Conservation (phyloP, 2,888 invertebrate species). For the Alentia gelatinosa region DNA sequence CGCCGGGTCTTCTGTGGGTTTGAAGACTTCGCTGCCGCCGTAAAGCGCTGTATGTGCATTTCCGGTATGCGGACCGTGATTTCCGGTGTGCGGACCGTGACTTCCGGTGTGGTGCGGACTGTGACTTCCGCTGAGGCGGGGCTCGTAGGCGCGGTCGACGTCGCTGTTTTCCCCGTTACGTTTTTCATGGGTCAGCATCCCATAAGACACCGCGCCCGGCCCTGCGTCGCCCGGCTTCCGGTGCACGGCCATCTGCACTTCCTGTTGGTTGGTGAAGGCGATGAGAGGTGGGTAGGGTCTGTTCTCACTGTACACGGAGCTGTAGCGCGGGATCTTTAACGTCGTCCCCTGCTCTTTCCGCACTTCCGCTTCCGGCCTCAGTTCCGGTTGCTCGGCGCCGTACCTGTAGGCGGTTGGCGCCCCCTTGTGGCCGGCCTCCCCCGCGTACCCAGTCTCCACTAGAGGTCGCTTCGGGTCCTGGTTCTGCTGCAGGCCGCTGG, state of each 20-base stretch:
- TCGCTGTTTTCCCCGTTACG: background rate
- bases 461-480: background rate
- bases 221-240: background rate
- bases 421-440: background rate
- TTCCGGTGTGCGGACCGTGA: background rate
- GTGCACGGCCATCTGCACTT: background rate
- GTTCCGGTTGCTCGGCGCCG: background rate
- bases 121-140: background rate
- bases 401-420: background rate
- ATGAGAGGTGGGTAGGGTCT: background rate
- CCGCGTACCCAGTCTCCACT: background rate
- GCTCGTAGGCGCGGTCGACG: background rate
- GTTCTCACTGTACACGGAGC: background rate
- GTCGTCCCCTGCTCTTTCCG: background rate
- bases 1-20: background rate
- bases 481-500: background rate
- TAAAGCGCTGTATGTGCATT: too few species aligned
- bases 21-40: too few species aligned
- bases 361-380: background rate
- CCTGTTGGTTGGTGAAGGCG: background rate
- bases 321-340: conserved; percentile 9
- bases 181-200: background rate
- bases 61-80: too few species aligned
- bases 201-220: background rate
- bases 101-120: background rate